Percentiles rank a stretch among this genome's conserved stretches.
Evolutionary conservation across 2,113 vertebrate species (phyloP).

Genomic region (Ibidorhyncha struthersii): DNA sequence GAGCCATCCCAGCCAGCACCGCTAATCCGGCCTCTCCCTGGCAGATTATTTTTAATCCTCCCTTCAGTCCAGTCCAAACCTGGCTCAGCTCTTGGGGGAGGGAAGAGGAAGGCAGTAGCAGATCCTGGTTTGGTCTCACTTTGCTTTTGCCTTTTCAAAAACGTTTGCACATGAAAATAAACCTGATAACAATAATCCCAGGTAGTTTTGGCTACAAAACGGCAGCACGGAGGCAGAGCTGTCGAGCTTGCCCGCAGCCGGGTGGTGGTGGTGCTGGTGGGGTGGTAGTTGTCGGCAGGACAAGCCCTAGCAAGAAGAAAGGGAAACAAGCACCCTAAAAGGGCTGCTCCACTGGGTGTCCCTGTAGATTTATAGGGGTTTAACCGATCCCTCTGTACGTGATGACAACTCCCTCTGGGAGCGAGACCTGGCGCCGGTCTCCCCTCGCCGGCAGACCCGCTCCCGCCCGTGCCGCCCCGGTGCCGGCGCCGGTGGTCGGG

Average conservation of each 20-base stretch:
- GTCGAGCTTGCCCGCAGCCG: background rate
- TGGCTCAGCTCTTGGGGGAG: background rate
- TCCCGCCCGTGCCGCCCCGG: background rate
- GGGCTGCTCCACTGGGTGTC: background rate
- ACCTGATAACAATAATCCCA: background rate
- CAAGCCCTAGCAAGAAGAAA: background rate
- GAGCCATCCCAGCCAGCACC: background rate
- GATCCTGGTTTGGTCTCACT: background rate
- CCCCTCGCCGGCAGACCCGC: background rate
- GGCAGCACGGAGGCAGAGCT: background rate
- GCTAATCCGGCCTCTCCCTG: background rate
- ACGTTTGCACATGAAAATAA: background rate
- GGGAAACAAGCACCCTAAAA: background rate
- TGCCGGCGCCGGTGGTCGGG: background rate
- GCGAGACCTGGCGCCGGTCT: background rate
- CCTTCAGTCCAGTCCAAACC: background rate
- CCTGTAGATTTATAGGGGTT: background rate
- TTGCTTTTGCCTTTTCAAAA: background rate
- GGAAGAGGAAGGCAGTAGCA: background rate
- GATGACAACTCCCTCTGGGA: background rate
- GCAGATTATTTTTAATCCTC: conserved; percentile 2
- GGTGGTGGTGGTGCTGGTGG: background rate
- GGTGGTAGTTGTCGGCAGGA: too few species aligned
- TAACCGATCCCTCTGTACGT: background rate
- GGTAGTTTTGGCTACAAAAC: background rate